A percentile compares a stretch with the other conserved stretches of the same genome.
phyloP scores from a whole-genome alignment of 1,140 invertebrate species.

The Drosophila melanogaster region Release_6_plus_ISO1_MT NT_033779.5:4677001-4677500 shows the following conservation, averaged over 20 bases:
- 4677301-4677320: not conserved
- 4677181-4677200: not conserved
- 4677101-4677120: conserved; percentile 42
- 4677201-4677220: not conserved
- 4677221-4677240: not conserved
- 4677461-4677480: conserved; percentile 72
- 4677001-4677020: conserved; percentile 37
- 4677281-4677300: too few species aligned
- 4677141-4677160: conserved; percentile 16
- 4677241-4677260: not conserved
- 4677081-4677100: conserved; percentile 32
- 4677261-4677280: too few species aligned
- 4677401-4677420: conserved; percentile 31
- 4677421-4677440: not conserved
- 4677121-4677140: conserved; percentile 34
- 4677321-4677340: not conserved
- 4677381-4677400: not conserved
- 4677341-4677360: conserved; percentile 10
- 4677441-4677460: conserved; percentile 4
- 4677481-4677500: conserved; percentile 75
- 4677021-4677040: conserved; percentile 38
- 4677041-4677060: conserved; percentile 23
- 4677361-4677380: not conserved
- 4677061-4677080: conserved; percentile 16
- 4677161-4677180: not conserved